Base-by-base conservation (phyloP, 2,888 invertebrate species). In the Bembecia ichneumoniformis region DNA sequence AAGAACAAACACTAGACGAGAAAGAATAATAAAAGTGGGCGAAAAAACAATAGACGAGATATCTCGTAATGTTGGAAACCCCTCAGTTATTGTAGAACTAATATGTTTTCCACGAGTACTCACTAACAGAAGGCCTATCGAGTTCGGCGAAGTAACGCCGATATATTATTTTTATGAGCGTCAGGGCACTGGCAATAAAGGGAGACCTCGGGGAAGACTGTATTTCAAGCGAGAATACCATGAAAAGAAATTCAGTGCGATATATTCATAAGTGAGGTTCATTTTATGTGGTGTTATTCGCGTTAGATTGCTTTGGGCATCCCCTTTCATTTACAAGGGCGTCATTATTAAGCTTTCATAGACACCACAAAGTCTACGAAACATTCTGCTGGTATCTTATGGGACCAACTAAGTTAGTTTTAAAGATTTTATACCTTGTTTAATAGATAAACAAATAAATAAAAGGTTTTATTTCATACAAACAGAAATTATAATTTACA, bases 151-250 rank as follows among this genome's bases (percentile, higher is more conserved):
- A 58, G 63, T 64, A 63, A 64, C 61, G 60, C 58, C 70, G 63
- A 73, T 75, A 73, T 59, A 59, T 75, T 74, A 74, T 68, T 73
- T 76, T 75, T 76, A 77, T 66, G 68, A 62, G 60, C 60, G 59
- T 58, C 61, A 63, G 68, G 68, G 69, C 59, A 63, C 59, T 56
- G 52, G 59, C 47, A 52, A 51, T 50, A 51, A 51, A 49, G 47
- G 47, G 50, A 35, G 47, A 46, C 46, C 48, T 45, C 34, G n/a
- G 35, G 45, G 47, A 43, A 45, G 48, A 50, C 50, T 47, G 47
- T 50, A 45, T 50, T 47, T 47, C 44, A 50, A 40, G n/a, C n/a
- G 40, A 40, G 14, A 13, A 40, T 40, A 5, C 40, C n/a, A 14
- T 28, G 14, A 13, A 40, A 14, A 40, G 40, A 13, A 40, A 13